Base-by-base conservation (phyloP, 37 sponge, comb jelly and placozoan genomes). In the Crambe crambe region DNA sequence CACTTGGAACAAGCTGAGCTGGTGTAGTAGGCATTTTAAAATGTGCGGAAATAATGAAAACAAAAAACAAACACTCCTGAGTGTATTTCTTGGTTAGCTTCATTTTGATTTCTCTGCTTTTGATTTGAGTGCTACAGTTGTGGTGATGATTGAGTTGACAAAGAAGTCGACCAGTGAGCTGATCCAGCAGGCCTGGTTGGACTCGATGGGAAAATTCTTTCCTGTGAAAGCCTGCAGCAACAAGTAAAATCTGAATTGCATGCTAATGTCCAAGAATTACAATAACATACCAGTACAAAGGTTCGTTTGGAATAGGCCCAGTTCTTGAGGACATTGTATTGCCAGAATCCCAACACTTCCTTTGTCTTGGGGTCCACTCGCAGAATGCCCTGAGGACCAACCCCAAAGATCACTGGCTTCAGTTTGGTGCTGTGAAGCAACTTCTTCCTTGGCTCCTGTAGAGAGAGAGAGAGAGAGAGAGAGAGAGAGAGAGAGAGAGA, bases 131-230 rank as follows among this genome's bases (percentile, higher is more conserved):
- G 12, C 51, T 20, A n/a, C n/a, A 25, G 23, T n/a, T 9, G 61
- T 60, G 61, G 25, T 60, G 27, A 60, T 22, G 17, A 68, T 68
- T 21, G 68, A 68, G 27, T 87, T 76, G 2, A 92, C 82, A 44
- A 73, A 65, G 74, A 88, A 92, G 72, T 92, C 89, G 31, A 92
- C 62, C 18, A 92, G 73, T 20, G 57, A 21, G 57, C 73, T 85
- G 68, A 92, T 87, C 92, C 92, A 92, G 68, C 63, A 75, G 2
- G 79, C 89, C 69, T 92, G 92, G 67, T 85, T 92, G 72, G 82
- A 64, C 73, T 92, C 79, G 20, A 92, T 79, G 39, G 92, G 89
- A 71, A 87, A 92, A 54, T 36, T 84, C 78, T 80, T 87, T 58
- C 76, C 68, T 41, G 80, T 72, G 41, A 91, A 91, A 21, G 87